A percentile compares a stretch with the other conserved stretches of the same genome.
Conservation (phyloP, 2,113 vertebrate species). For the Xyrauchen texanus region DNA sequence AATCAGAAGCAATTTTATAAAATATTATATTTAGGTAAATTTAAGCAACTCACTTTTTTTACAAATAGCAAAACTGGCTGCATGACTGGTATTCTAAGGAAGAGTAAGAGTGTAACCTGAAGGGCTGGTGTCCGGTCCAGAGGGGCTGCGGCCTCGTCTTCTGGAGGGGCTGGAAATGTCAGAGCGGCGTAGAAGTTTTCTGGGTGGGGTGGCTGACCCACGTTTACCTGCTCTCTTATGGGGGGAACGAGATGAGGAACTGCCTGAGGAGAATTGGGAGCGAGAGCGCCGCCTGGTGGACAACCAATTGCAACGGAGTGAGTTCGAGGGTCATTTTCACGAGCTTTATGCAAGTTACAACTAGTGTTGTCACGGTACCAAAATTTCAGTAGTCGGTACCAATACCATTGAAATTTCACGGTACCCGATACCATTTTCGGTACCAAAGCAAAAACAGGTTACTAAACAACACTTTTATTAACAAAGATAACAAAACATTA, state of each 20-base stretch:
- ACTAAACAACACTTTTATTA: too few species aligned
- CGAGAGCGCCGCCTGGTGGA: constrained; percentile 86
- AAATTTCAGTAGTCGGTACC: too few species aligned
- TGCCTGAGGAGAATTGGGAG: constrained; percentile 91
- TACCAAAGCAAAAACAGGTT: too few species aligned
- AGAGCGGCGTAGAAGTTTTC: constrained; percentile 58
- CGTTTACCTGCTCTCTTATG: constrained; percentile 90
- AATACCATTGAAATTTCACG: too few species aligned
- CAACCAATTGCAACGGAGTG: background rate
- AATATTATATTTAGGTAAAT: too few species aligned
- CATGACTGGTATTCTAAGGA: background rate
- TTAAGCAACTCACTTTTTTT: background rate
- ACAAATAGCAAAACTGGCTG: background rate
- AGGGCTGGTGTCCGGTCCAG: constrained; percentile 72
- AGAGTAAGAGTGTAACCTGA: constrained; percentile 66
- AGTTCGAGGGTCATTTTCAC: too few species aligned
- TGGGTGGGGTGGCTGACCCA: constrained; percentile 71
- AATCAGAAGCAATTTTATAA: too few species aligned
- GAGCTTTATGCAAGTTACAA: too few species aligned
- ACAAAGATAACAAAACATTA: too few species aligned
- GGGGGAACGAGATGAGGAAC: constrained; percentile 87
- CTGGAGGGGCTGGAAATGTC: constrained; percentile 81
- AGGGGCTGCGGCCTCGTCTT: constrained; percentile 77
- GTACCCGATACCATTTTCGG: too few species aligned
- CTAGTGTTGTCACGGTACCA: too few species aligned